These are phyloP conservation scores for Listronotus bonariensis DNA, from an alignment of 1,140 invertebrate genomes.

Conservation along the genomic window DNA sequence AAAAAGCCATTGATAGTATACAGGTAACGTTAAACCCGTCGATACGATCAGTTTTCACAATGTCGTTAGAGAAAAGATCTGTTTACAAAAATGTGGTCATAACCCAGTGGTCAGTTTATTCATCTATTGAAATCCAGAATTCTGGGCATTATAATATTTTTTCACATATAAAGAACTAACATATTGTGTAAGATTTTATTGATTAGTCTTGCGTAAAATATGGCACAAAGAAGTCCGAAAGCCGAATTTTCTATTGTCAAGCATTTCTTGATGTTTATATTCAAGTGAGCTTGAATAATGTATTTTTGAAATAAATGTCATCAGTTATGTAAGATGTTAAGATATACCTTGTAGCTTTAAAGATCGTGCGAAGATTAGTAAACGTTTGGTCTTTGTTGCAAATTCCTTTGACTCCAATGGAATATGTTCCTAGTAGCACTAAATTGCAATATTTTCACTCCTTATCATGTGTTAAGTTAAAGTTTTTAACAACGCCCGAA, in stretches of 20 bases:
- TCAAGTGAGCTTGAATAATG: conserved; percentile 39
- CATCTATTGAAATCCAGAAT: conserved; percentile 24
- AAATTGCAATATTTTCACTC: too few species aligned
- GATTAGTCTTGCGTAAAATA: conserved; percentile 34
- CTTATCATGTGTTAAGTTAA: too few species aligned
- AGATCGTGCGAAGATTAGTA: conserved; percentile 25
- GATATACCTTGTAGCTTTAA: conserved; percentile 31
- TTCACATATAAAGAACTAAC: conserved; percentile 17
- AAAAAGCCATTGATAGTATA: background rate
- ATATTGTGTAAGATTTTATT: conserved; percentile 19
- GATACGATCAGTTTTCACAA: conserved; percentile 21
- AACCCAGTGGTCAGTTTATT: conserved; percentile 32
- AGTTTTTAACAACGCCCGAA: too few species aligned
- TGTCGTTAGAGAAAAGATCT: conserved; percentile 23
- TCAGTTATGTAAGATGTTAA: conserved; percentile 31
- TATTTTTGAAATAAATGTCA: conserved; percentile 27
- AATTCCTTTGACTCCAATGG: background rate
- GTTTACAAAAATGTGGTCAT: conserved; percentile 37
- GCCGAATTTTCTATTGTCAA: conserved; percentile 29
- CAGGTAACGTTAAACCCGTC: conserved; percentile 13
- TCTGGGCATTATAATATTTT: conserved; percentile 22
- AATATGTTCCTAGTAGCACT: too few species aligned
- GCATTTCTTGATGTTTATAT: conserved; percentile 36
- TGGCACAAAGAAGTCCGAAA: conserved; percentile 34
- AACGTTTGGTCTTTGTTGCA: conserved; percentile 2